Evolutionary conservation across 2,797 vertebrate genomes (phyloP).

Genomic region (Hoplostethus atlanticus): DNA sequence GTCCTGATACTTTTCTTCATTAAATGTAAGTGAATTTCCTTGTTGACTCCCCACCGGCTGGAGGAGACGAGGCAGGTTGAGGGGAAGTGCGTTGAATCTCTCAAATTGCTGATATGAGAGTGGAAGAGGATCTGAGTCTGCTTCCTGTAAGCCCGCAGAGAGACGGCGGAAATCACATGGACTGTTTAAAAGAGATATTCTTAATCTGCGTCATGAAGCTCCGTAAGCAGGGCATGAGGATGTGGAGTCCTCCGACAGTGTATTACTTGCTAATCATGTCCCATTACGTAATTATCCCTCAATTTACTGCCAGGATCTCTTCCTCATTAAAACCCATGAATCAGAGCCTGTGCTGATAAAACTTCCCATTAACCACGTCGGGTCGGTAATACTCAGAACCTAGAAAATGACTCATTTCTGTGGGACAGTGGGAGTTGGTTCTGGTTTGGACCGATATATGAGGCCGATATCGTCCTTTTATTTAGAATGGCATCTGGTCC

Average conservation of each 20-base stretch:
- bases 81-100: no score
- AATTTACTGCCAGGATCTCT: constrained; percentile 56
- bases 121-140: not conserved
- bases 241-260: constrained; percentile 29
- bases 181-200: not conserved
- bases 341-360: constrained; percentile 54
- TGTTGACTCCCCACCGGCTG: not conserved
- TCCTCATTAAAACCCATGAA: constrained; percentile 52
- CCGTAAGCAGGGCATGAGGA: constrained; percentile 35
- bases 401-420: not conserved
- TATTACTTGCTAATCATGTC: constrained; percentile 60
- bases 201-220: constrained; percentile 15
- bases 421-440: no score
- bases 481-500: no score
- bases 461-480: no score
- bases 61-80: no score
- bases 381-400: constrained; percentile 34
- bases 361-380: constrained; percentile 46
- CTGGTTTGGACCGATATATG: no score
- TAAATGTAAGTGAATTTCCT: constrained; percentile 36
- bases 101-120: no score
- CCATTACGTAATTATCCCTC: constrained; percentile 63
- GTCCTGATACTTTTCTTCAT: constrained; percentile 1
- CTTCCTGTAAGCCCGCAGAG: constrained; percentile 13
- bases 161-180: not conserved